Base-by-base conservation (phyloP, 2,797 vertebrate species). In the Melanotaenia boesemani region DNA sequence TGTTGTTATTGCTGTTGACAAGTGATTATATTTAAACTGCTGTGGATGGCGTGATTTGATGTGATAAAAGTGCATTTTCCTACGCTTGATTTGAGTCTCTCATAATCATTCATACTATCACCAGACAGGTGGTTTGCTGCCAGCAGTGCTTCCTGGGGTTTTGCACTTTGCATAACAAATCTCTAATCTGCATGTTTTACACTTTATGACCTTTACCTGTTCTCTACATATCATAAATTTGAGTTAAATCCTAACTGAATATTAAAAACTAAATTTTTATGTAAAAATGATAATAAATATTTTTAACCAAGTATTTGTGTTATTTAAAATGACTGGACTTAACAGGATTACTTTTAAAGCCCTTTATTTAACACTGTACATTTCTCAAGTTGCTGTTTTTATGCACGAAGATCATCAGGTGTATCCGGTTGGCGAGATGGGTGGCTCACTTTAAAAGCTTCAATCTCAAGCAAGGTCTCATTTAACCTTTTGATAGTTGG, bases 391-490 rank as follows among this genome's bases (percentile, higher is more conserved):
- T n/a, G 57, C 41, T 30, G 58, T 9, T 22, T 90, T 82, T 93
- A 98, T 30, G 91, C 82, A 75, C 58, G 81, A 66, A 97, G 72
- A 65, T 98, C 96, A 4, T 89, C 82, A 5, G 98, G 98, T 12
- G 97, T 97, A 78, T 99, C 98, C 8, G 97, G 97, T 89, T 99
- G 98, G 52, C 76, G 78, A 20, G 93, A 94, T 6, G 98, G 97
- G 83, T 98, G 97, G 87, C 94, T 97, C 70, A 82, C 90, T 88
- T 95, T 95, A 90, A 99, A 99, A 34, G 97, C 97, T 28, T 99
- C 96, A 34, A 97, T 80, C 80, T 96, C 92, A 63, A 94, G 34
- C 69, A 99, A 94, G 10, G 93, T 88, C 88, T 96, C 88, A 83
- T 98, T 98, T 89, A 99, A 93, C 77, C 84, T 94, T 77, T 75